Evolutionary conservation across 2,113 vertebrate genomes (phyloP), one percentile per base, ranked within the genome.

Genomic region (Larimichthys polyactis): DNA sequence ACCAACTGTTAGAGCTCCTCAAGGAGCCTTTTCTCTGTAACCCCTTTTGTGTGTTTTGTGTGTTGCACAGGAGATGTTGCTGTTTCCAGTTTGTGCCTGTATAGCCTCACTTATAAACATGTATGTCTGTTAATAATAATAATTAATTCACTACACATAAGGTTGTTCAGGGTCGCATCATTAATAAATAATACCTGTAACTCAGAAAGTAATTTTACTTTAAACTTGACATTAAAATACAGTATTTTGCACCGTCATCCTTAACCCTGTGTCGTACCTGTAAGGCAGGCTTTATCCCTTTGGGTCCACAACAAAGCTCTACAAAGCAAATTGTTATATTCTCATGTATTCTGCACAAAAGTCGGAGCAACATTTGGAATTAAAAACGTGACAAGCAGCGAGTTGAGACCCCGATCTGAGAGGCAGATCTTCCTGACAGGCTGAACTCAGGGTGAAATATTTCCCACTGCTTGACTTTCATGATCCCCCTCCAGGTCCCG

Each of bases 381-480:
- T 19, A 4, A n/a, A 4, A n/a, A 12, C 1, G 27, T 32, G 0
- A 1, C 0, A 58, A 16, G 0, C 4, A 48, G 17, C 1, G 3
- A 36, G 0, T 3, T 12, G 14, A 12, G 10, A 3, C 1, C 43
- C 4, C 3, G 9, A 19, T 4, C n/a, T 17, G 10, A 4, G 7
- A 16, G 17, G 24, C 70, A 36, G 6, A 10, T 49, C 0, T 62
- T 40, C 82, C 78, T 73, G 75, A 24, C 22, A 77, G 9, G 14
- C 24, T 9, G 24, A 79, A 57, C 1, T 73, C 66, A 24, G 80
- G 80, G 32, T 1, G 19, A 16, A 32, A 4, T 60, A 4, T 0
- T 11, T 27, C 3, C 27, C 27, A 2, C 1, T 2, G 1, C 5
- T 12, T 65, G 81, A 92, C 79, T 70, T 90, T 84, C 22, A 1